These are phyloP conservation scores for Liolophura sinensis DNA, from an alignment of 1,140 invertebrate species.

Conservation along the genomic window DNA sequence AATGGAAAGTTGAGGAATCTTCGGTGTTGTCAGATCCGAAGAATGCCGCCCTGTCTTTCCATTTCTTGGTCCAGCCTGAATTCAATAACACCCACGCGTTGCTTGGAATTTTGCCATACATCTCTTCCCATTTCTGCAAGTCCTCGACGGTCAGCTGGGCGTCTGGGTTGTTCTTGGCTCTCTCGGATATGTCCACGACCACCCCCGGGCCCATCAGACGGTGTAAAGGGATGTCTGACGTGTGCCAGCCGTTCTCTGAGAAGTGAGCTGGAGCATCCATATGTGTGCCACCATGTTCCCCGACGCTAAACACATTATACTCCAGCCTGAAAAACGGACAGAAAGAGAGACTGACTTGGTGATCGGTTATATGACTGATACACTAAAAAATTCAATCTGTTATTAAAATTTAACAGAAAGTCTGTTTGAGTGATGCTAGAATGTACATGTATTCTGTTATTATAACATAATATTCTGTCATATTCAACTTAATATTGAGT, in stretches of 20 bases:
- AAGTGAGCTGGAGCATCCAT: slow-evolving; percentile 73
- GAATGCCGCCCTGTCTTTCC: slow-evolving; percentile 32
- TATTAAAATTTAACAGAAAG: too few species aligned
- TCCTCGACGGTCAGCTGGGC: slow-evolving; percentile 44
- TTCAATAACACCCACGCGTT: slow-evolving; percentile 60
- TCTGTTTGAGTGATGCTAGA: too few species aligned
- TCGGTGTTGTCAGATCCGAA: slow-evolving; percentile 18
- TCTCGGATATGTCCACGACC: slow-evolving; percentile 63
- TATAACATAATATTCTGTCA: too few species aligned
- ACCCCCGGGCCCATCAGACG: slow-evolving; percentile 65
- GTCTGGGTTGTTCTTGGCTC: slow-evolving; percentile 44
- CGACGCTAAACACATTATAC: slow-evolving; percentile 63
- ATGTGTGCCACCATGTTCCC: slow-evolving; percentile 71
- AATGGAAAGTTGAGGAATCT: slow-evolving; percentile 11
- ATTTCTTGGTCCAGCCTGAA: slow-evolving; percentile 62
- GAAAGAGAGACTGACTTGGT: too few species aligned
- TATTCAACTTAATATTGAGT: too few species aligned
- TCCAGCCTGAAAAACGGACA: slow-evolving; percentile 59
- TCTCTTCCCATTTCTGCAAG: slow-evolving; percentile 56
- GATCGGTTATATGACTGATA: too few species aligned
- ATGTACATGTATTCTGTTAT: too few species aligned
- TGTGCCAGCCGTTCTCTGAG: slow-evolving; percentile 59
- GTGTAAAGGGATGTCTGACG: slow-evolving; percentile 67
- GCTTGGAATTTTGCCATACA: slow-evolving; percentile 57
- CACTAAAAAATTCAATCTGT: too few species aligned